Percentiles rank a stretch among this genome's conserved stretches.
Evolutionary conservation across 2,113 vertebrate species (phyloP).

Genomic region (Axis porcinus): DNA sequence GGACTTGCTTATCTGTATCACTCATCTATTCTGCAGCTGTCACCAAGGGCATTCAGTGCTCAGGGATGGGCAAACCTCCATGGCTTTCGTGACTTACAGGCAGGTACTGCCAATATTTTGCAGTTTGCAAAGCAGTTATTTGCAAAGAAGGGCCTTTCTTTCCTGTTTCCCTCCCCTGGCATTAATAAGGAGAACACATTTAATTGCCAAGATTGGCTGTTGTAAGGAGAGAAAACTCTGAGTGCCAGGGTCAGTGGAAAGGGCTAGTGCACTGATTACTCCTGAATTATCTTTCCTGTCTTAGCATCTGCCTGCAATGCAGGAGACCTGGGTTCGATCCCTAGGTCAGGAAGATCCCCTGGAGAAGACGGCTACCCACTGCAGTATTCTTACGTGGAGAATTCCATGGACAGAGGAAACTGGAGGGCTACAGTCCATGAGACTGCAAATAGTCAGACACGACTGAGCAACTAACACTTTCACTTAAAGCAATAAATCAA

Average conservation of each 20-base stretch:
- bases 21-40: background rate
- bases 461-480: background rate
- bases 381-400: background rate
- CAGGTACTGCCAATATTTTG: background rate
- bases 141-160: background rate
- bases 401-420: background rate
- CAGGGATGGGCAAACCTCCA: background rate
- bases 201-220: constrained; percentile 15
- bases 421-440: background rate
- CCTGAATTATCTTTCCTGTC: background rate
- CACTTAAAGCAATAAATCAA: background rate
- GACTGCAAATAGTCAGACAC: background rate
- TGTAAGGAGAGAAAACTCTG: background rate
- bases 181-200: constrained; percentile 14
- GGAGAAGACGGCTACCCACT: background rate
- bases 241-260: background rate
- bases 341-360: background rate
- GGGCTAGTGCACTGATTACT: background rate
- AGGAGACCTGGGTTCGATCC: background rate
- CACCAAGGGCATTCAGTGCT: background rate
- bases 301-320: background rate
- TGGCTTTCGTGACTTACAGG: background rate
- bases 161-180: background rate
- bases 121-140: background rate
- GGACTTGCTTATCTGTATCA: background rate